phyloP scores from a whole-genome alignment of 2,113 vertebrate genomes.

The Notiomystis cincta region DNA sequence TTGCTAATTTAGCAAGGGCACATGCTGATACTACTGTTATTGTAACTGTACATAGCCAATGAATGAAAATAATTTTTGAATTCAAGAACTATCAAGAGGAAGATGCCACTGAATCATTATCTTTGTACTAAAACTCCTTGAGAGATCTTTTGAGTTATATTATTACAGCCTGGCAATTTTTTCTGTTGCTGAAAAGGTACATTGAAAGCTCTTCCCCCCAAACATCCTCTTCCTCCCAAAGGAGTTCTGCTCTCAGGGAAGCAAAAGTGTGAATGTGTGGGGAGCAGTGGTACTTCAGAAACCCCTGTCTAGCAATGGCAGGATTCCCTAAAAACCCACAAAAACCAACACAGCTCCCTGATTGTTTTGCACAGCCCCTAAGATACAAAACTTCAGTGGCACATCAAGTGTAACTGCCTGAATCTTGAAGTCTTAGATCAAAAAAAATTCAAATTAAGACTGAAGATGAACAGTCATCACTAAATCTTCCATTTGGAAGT shows the following conservation, averaged over 20 bases:
- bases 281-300: background rate
- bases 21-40: background rate
- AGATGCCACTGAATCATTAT: background rate
- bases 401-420: background rate
- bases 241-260: background rate
- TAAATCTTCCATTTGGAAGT: background rate
- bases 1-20: background rate
- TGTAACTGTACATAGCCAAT: background rate
- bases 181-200: background rate
- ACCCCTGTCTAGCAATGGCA: background rate
- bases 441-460: background rate
- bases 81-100: background rate
- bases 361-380: background rate
- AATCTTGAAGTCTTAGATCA: background rate
- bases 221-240: background rate
- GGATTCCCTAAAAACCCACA: background rate
- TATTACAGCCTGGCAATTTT: background rate
- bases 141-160: background rate
- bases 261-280: fast-evolving
- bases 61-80: background rate
- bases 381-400: background rate
- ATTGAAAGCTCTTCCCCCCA: background rate
- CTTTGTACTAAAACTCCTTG: background rate
- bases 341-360: too few relatives aligned
- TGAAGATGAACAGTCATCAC: background rate